These are phyloP conservation scores for Neocloeon triangulifer DNA, from an alignment of 1,140 invertebrate species.

Conservation along the genomic window DNA sequence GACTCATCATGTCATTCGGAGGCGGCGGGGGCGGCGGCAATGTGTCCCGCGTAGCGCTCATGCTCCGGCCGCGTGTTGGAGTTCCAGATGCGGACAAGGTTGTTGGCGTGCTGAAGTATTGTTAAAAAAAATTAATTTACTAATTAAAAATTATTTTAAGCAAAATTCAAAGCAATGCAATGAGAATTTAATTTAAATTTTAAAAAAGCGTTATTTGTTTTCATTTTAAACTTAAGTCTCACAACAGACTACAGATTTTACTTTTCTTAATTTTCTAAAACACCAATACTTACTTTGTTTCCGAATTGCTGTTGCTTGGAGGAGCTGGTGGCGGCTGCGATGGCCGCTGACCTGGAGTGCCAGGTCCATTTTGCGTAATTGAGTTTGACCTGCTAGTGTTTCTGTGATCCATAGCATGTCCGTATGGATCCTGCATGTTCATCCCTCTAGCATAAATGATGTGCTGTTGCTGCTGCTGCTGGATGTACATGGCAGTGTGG, in stretches of 20 bases:
- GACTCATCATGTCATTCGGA: constrained; percentile 24
- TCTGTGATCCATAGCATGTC: constrained; percentile 18
- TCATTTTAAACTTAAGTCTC: too few species aligned
- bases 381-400: constrained; percentile 19
- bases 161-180: too few species aligned
- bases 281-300: constrained; percentile 10
- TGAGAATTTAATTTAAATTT: too few species aligned
- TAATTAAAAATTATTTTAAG: too few species aligned
- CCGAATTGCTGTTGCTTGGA: constrained; percentile 39
- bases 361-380: too few species aligned
- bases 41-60: constrained; percentile 41
- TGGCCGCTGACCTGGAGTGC: constrained; percentile 31
- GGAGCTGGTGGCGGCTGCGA: constrained; percentile 69
- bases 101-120: constrained; percentile 29
- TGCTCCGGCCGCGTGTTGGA: constrained; percentile 35
- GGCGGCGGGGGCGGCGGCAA: constrained; percentile 77
- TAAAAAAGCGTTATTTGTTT: too few species aligned
- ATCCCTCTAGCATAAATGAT: constrained; percentile 15
- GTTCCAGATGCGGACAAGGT: constrained; percentile 35
- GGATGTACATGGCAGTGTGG: constrained; percentile 16
- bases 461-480: constrained; percentile 9
- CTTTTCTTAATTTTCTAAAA: not conserved
- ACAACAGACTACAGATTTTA: not conserved
- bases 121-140: too few species aligned
- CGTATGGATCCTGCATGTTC: constrained; percentile 19